phyloP scores from a whole-genome alignment of 2,113 vertebrate species.

The Trochalopteron elliotii region DNA sequence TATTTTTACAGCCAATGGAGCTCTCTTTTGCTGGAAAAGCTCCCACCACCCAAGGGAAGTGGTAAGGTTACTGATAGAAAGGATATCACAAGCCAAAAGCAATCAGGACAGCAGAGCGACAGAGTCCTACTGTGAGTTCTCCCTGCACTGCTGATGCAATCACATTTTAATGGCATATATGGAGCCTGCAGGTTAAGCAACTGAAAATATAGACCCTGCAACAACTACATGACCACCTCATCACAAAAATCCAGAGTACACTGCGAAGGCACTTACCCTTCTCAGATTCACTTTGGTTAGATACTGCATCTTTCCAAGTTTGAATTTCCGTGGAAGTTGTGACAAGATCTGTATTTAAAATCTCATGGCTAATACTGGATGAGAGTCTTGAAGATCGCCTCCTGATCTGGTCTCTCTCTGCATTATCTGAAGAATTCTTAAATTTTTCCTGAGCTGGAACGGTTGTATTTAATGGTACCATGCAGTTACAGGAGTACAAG shows the following conservation, averaged over 20 bases:
- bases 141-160: background rate
- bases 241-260: background rate
- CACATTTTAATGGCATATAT: background rate
- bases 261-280: conserved; percentile 61
- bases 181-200: background rate
- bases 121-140: background rate
- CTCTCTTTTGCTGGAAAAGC: background rate
- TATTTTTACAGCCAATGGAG: background rate
- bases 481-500: background rate
- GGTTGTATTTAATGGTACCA: background rate
- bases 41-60: background rate
- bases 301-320: conserved; percentile 53
- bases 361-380: conserved; percentile 61
- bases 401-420: conserved; percentile 74
- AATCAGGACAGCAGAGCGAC: background rate
- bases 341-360: conserved; percentile 52
- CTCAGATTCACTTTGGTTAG: conserved; percentile 52
- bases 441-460: conserved; percentile 74
- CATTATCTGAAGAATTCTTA: conserved; percentile 66
- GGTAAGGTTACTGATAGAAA: background rate
- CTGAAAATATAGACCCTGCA: background rate
- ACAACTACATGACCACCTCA: background rate
- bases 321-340: conserved; percentile 48
- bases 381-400: conserved; percentile 74
- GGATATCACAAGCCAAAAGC: background rate